phyloP scores from a whole-genome alignment of 2,113 vertebrate species.

The Ascaphus truei region DNA sequence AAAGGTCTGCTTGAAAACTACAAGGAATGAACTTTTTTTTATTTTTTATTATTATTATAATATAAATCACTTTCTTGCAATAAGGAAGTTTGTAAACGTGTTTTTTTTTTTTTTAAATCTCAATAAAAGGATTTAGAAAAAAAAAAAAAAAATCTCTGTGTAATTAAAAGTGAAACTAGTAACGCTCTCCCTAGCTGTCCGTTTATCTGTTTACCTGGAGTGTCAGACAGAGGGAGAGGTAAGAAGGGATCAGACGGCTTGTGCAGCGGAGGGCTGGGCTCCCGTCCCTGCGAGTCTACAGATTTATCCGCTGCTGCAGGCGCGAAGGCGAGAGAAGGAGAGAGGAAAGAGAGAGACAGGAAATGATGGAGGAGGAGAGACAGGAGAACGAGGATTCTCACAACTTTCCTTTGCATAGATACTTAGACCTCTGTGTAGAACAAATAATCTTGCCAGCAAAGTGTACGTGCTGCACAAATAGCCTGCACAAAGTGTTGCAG shows the following conservation, averaged over 20 bases:
- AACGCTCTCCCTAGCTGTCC: not conserved
- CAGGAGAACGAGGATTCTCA: constrained; percentile 43
- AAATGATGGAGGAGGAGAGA: not conserved
- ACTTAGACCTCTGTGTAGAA: no score
- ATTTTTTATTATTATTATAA: no score
- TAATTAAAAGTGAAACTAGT: not conserved
- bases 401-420: no score
- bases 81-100: no score
- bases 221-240: constrained; percentile 72
- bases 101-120: no score
- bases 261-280: constrained; percentile 69
- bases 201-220: constrained; percentile 74
- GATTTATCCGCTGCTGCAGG: constrained; percentile 67
- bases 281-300: constrained; percentile 68
- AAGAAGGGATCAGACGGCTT: constrained; percentile 78
- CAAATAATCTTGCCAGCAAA: no score
- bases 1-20: no score
- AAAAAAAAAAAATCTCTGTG: not conserved
- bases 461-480: no score
- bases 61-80: no score
- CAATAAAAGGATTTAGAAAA: no score
- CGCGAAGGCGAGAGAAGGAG: constrained; percentile 38
- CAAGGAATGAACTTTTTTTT: no score
- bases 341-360: constrained; percentile 37
- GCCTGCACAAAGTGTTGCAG: no score